Evolutionary conservation across 2,797 vertebrate genomes (phyloP), one percentile per base, ranked within the genome.

Genomic region (Leptoclinus maculatus): DNA sequence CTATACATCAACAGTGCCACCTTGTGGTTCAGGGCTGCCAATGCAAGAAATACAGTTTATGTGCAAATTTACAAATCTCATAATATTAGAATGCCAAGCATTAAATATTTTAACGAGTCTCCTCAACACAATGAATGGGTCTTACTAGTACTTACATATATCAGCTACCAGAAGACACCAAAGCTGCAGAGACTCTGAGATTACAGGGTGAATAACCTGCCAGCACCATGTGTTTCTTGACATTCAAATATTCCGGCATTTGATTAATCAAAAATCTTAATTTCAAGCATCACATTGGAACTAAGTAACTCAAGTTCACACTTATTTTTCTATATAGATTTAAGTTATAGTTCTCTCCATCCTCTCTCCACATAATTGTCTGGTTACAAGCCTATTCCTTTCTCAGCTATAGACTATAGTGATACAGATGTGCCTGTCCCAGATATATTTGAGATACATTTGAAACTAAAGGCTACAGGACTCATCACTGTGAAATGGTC

Each of bases 171-270:
- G 49, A 53, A 38, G 63, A 76, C 51, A 71, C 6, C 49, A 76
- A 51, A 47, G n/a, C 60, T 57, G 29, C 17, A 56, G 21, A n/a
- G n/a, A 41, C 51, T 57, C 47, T 62, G 63, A 29, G 65, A 74
- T 74, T 29, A 71, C 53, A 43, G 16, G 51, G 62, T 83, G 74
- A 73, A 19, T 59, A 45, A 69, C 32, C 25, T 4, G 17, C 41
- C n/a, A 47, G 2, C 63, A 58, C 6, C 27, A 19, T 19, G 38
- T 45, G 65, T 34, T 49, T 25, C 17, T 47, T 21, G 45, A 17
- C 21, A n/a, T n/a, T n/a, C 11, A 10, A n/a, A 51, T 51, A n/a
- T n/a, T 7, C 9, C 9, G 21, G 47, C 19, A 49, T 54, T 53
- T 53, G 12, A 14, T 54, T 27, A 1, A 25, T 14, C 12, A 54